phyloP scores from a whole-genome alignment of 2,888 invertebrate genomes.

The Brachylomia viminalis region DNA sequence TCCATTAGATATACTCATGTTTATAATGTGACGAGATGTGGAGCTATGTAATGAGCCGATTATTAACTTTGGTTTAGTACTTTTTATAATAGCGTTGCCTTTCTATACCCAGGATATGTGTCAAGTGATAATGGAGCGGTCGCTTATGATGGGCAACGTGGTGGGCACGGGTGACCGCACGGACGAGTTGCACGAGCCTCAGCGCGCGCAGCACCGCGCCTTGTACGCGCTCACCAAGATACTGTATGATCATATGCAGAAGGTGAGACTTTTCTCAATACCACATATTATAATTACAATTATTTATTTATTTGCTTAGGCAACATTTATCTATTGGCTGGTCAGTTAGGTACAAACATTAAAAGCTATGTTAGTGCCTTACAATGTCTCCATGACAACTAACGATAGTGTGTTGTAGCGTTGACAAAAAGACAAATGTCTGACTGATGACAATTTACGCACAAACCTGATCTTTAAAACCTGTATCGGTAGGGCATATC shows the following conservation, averaged over 20 bases:
- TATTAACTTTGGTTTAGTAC: not conserved
- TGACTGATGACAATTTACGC: not conserved
- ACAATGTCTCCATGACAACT: too few relatives aligned
- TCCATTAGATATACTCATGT: too few relatives aligned
- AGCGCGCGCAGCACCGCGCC: constrained; percentile 89
- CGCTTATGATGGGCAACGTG: constrained; percentile 95
- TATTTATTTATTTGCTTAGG: not conserved
- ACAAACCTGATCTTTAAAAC: not conserved
- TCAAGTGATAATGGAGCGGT: constrained; percentile 97
- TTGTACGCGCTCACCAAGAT: constrained; percentile 92
- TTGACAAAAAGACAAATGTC: not conserved
- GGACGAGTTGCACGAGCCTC: constrained; percentile 72
- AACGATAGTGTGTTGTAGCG: too few relatives aligned
- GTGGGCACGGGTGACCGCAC: constrained; percentile 91
- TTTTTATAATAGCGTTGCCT: not conserved
- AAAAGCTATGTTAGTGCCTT: not conserved
- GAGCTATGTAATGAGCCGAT: too few relatives aligned
- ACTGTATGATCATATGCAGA: constrained; percentile 94
- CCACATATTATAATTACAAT: not conserved
- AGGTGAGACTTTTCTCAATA: constrained; percentile 80
- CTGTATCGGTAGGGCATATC: too few relatives aligned
- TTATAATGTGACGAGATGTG: too few relatives aligned
- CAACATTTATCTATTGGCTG: not conserved
- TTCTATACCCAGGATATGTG: constrained; percentile 92
- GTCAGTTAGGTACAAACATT: not conserved